Conservation (phyloP, 2,113 vertebrate species). For the Thymallus thymallus region DNA sequence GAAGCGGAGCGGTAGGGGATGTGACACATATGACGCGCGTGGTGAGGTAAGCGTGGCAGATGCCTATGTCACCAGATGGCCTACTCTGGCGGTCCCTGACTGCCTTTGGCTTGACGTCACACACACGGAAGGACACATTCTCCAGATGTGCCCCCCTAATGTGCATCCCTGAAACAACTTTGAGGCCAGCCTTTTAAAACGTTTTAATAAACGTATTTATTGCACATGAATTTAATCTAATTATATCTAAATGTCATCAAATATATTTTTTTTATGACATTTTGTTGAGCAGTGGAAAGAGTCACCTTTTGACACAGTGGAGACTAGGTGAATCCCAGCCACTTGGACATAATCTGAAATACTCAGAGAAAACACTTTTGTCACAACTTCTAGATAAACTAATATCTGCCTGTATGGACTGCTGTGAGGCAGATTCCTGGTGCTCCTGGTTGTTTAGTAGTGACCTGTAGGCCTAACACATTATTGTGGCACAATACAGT, state of each 20-base stretch:
- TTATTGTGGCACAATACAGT: too few species aligned
- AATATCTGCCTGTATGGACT: too few species aligned
- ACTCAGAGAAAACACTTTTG: not conserved
- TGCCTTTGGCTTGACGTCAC: conserved; percentile 50
- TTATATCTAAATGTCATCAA: not conserved
- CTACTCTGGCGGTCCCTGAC: conserved; percentile 49
- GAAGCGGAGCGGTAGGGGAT: conserved; percentile 46
- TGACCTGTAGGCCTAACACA: too few species aligned
- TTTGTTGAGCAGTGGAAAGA: not conserved
- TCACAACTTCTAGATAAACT: not conserved
- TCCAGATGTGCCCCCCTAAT: not conserved
- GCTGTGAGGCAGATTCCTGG: too few species aligned
- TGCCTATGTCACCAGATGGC: conserved; percentile 65
- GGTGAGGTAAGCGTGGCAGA: conserved; percentile 70
- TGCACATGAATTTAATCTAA: not conserved
- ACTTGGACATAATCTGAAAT: not conserved
- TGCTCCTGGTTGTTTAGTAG: too few species aligned
- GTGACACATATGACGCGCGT: conserved; percentile 70
- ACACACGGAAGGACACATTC: conserved; percentile 1
- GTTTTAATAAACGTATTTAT: not conserved
- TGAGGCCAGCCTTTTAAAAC: conserved; percentile 17
- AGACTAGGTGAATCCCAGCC: not conserved
- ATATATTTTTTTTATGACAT: not conserved
- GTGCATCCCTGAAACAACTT: conserved; percentile 6
- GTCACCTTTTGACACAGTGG: not conserved